Conservation (phyloP, 2,113 vertebrate species). For the Ploceus nigricollis region DNA sequence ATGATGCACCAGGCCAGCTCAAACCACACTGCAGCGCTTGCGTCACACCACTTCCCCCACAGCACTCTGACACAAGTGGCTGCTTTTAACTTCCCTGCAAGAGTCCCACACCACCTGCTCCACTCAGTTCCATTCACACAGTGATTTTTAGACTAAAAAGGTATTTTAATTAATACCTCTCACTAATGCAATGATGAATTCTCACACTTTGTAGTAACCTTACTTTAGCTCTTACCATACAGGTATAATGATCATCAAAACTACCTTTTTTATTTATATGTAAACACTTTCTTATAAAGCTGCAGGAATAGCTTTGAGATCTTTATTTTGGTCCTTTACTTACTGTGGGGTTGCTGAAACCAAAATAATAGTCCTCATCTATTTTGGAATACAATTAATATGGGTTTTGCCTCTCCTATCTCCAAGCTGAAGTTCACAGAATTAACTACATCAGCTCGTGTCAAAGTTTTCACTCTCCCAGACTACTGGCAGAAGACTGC, state of each 20-base stretch:
- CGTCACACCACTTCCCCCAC: background rate
- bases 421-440: background rate
- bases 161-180: background rate
- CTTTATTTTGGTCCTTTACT: background rate
- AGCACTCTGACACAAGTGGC: background rate
- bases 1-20: background rate
- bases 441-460: background rate
- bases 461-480: background rate
- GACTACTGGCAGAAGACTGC: background rate
- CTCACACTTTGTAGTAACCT: background rate
- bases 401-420: background rate
- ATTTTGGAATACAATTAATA: background rate
- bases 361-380: background rate
- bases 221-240: background rate
- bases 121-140: background rate
- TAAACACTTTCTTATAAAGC: background rate
- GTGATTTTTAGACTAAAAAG: background rate
- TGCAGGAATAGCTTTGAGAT: background rate
- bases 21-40: background rate
- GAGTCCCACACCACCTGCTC: background rate
- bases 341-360: background rate
- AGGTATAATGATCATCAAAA: background rate
- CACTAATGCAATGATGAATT: background rate
- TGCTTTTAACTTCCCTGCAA: background rate
- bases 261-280: background rate